Percentiles rank a stretch among this genome's conserved stretches.
phyloP scores from a whole-genome alignment of 2,888 invertebrate genomes.

The Steromphala cineraria region DNA sequence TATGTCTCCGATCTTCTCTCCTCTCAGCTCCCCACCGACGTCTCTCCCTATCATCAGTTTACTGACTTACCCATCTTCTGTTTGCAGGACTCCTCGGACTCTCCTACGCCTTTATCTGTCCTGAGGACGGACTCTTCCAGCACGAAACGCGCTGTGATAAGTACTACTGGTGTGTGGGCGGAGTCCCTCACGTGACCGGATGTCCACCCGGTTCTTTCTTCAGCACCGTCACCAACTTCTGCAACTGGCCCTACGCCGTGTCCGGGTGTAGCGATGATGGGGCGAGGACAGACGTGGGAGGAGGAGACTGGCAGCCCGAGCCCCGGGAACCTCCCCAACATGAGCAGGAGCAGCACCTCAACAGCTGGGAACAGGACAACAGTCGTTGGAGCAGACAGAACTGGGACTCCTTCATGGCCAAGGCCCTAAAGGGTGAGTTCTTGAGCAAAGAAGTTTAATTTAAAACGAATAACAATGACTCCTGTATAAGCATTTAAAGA shows the following conservation, averaged over 20 bases:
- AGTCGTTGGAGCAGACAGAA: background rate
- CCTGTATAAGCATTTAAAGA: no score
- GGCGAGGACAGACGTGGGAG: background rate
- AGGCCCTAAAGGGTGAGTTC: background rate
- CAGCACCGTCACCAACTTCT: conserved; percentile 16
- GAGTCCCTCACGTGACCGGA: background rate
- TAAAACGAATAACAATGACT: no score
- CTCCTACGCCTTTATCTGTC: conserved; percentile 26
- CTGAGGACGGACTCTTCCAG: conserved; percentile 33
- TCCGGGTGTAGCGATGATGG: background rate
- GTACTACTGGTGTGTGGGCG: conserved; percentile 37
- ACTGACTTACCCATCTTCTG: background rate
- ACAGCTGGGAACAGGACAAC: background rate
- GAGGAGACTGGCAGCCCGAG: background rate
- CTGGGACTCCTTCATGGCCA: conserved; percentile 2
- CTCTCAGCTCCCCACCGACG: no score
- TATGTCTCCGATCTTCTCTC: no score
- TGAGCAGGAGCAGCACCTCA: background rate
- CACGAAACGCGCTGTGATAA: conserved; percentile 35
- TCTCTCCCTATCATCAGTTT: background rate
- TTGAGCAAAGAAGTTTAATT: no score
- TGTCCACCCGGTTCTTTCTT: background rate
- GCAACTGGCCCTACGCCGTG: background rate
- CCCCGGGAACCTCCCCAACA: background rate
- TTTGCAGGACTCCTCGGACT: background rate